A percentile compares a stretch with the other conserved stretches of the same genome.
phyloP scores from a whole-genome alignment of 2,888 invertebrate genomes.

The Cyaniris semiargus region DNA sequence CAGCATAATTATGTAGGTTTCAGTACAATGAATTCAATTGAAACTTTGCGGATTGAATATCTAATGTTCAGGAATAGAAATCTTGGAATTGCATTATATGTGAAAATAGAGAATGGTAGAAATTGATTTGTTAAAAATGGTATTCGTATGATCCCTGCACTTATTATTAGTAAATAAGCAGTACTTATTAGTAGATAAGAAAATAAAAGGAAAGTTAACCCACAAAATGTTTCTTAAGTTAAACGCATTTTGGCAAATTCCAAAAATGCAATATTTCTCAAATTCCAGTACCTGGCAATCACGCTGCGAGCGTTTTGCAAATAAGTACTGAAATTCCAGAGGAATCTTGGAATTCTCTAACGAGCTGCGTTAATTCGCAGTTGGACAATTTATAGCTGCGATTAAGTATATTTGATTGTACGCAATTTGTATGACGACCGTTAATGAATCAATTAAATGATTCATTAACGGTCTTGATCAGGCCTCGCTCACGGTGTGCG shows the following conservation, averaged over 20 bases:
- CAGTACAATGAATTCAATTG: conserved; percentile 13
- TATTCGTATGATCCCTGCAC: neutral
- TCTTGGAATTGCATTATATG: conserved; percentile 29
- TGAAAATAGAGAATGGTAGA: conserved; percentile 17
- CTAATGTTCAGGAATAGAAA: conserved; percentile 22
- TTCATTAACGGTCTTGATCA: too few relatives aligned
- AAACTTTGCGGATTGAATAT: conserved; percentile 28
- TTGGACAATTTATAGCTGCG: neutral
- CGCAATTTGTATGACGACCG: neutral
- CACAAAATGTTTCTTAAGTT: too few relatives aligned
- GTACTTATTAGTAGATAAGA: too few relatives aligned
- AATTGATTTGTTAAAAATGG: neutral
- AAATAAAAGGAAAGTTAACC: too few relatives aligned
- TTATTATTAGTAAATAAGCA: neutral
- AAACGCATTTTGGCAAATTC: neutral
- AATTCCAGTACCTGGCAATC: neutral
- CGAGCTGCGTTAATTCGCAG: conserved; percentile 14
- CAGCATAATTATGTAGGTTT: neutral
- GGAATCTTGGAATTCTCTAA: conserved; percentile 9
- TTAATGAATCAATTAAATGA: neutral
- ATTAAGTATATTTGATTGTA: neutral
- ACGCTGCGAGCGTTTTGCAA: neutral
- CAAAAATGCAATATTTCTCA: neutral
- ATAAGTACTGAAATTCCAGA: neutral
- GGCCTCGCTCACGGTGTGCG: too few relatives aligned